Base-by-base conservation (phyloP, 2,113 vertebrate genomes). In the Tragelaphus scriptus region DNA sequence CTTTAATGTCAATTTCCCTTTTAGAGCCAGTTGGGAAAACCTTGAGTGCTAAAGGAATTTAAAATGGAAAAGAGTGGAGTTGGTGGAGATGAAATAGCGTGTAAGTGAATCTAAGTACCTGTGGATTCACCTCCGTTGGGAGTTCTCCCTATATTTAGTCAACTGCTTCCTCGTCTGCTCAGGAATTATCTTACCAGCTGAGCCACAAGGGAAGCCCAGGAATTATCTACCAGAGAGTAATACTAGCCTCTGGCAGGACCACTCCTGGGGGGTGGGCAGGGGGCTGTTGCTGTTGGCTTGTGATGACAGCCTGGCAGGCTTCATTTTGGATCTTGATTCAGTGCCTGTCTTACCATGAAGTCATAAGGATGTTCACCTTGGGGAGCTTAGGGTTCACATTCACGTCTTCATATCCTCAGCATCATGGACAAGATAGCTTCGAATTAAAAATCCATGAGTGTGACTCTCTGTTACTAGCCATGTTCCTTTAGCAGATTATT, bases 11-110 rank as follows among this genome's bases (percentile, higher is more conserved):
- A 97, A 58, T 98, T 97, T 97, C 80, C 59, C 95, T 88, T 91
- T 91, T 49, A 81, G 96, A 98, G 97, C 87, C 96, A 98, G 94
- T 98, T 98, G 97, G 98, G 94, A 97, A 98, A 98, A 91, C 17
- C 15, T 97, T 23, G 94, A 95, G 95, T 71, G 86, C 96, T 98
- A 87, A 98, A 98, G 98, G 98, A 98, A 98, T 98, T 98, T 97
- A 98, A 98, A 98, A 90, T 97, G 97, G 97, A 98, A 97, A 92
- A 92, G 97, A 98, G 95, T 97, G 98, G 87, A 97, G 81, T 96
- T 96, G 97, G 97, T 97, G 75, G 98, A 98, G 97, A 97, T 98
- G 97, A 98, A 98, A 97, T 88, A 92, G 85, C 94, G 82, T 93
- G 94, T 98, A 98, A 98, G 97, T 97, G 97, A 98, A 96, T 63